Evolutionary conservation across 2,797 vertebrate genomes (phyloP).

Genomic region (Ptychobarbus kaznakovi): DNA sequence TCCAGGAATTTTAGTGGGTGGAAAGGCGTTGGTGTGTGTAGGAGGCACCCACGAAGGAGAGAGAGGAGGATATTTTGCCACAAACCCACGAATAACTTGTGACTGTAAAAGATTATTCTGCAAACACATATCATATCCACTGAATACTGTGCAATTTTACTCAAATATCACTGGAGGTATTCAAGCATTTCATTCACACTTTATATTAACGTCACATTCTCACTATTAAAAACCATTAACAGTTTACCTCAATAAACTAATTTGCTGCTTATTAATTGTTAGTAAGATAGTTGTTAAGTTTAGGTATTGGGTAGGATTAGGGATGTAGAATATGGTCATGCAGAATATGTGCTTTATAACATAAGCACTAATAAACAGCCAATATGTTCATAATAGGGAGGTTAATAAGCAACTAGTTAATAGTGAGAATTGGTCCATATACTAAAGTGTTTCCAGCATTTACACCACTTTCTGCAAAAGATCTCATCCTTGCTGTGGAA

Average conservation of each 20-base stretch:
- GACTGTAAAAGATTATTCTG: slow-evolving; percentile 5
- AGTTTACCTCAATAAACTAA: no score
- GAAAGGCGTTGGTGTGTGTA: slow-evolving; percentile 65
- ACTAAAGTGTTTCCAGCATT: not conserved
- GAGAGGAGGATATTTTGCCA: slow-evolving; percentile 55
- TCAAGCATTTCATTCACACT: not conserved
- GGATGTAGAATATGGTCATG: no score
- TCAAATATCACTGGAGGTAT: not conserved
- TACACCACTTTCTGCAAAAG: not conserved
- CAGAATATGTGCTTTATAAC: not conserved
- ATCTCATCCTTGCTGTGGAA: not conserved
- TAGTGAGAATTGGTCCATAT: not conserved
- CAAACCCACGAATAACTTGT: slow-evolving; percentile 19
- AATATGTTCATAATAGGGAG: not conserved
- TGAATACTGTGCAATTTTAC: slow-evolving; percentile 2
- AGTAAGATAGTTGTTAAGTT: no score
- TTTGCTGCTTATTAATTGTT: no score
- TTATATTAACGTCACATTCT: not conserved
- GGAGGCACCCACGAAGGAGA: slow-evolving; percentile 65
- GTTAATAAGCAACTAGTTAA: not conserved
- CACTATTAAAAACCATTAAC: no score
- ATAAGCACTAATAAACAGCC: not conserved
- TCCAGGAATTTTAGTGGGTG: slow-evolving; percentile 74
- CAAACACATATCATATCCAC: not conserved
- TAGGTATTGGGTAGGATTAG: no score